Conservation (phyloP, 2,797 vertebrate species). For the Pseudochirops cupreus region DNA sequence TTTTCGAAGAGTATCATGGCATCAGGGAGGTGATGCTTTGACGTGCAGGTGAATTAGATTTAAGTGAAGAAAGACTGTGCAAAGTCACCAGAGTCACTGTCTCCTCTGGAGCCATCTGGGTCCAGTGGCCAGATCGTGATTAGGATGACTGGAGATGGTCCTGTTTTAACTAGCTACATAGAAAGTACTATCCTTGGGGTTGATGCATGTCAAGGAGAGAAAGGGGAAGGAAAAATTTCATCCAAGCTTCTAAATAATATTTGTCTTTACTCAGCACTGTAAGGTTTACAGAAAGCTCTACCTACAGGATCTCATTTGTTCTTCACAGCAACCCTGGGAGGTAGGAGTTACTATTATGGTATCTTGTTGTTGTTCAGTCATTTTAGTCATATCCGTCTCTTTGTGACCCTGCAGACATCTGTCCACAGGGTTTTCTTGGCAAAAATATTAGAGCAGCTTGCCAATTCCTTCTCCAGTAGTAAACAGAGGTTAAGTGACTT, state of each 20-base stretch:
- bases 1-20: too few species aligned
- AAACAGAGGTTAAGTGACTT: neutral
- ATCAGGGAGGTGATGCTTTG: too few species aligned
- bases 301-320: neutral
- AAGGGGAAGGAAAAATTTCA: slow-evolving; percentile 38
- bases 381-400: neutral
- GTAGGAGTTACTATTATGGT: neutral
- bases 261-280: neutral
- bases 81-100: too few species aligned
- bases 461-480: neutral
- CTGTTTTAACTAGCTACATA: neutral
- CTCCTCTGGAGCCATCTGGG: too few species aligned
- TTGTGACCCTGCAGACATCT: neutral
- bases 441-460: neutral
- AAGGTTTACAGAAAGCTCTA: neutral
- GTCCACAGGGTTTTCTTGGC: neutral
- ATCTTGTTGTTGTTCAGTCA: neutral
- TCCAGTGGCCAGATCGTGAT: too few species aligned
- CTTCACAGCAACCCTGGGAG: neutral
- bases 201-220: slow-evolving; percentile 35
- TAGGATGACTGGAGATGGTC: too few species aligned
- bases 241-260: slow-evolving; percentile 26
- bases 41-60: too few species aligned
- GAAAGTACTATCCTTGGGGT: neutral
- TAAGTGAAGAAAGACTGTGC: too few species aligned